phyloP scores from a whole-genome alignment of 2,888 invertebrate species.

The Barypeithes pellucidus region DNA sequence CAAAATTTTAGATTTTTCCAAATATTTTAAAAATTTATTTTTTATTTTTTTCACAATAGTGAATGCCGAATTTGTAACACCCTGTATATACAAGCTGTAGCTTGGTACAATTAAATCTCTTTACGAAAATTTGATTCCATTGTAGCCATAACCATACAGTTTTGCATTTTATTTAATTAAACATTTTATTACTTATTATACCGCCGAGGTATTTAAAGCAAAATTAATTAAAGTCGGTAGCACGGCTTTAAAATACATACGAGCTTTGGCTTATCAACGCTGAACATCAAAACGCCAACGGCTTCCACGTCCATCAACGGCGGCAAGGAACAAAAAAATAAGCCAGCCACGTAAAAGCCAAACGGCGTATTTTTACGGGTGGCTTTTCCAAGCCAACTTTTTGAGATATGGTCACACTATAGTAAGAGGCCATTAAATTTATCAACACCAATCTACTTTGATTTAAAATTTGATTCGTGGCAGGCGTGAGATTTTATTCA shows the following conservation, averaged over 20 bases:
- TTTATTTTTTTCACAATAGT: too few relatives aligned
- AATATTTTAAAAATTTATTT: too few relatives aligned
- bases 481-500: constrained; percentile 33
- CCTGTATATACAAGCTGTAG: too few relatives aligned
- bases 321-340: constrained; percentile 30
- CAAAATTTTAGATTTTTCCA: too few relatives aligned
- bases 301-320: constrained; percentile 46
- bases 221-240: constrained; percentile 46
- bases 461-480: constrained; percentile 40
- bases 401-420: constrained; percentile 37
- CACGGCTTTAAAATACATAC: constrained; percentile 28
- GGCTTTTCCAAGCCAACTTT: constrained; percentile 33
- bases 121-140: too few relatives aligned
- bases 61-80: too few relatives aligned
- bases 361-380: constrained; percentile 38
- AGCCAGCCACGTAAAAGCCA: constrained; percentile 29
- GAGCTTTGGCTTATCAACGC: constrained; percentile 25
- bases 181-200: not conserved
- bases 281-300: constrained; percentile 37
- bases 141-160: too few relatives aligned
- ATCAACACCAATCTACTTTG: constrained; percentile 45
- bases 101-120: too few relatives aligned
- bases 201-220: constrained; percentile 4
- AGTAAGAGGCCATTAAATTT: constrained; percentile 45
- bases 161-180: not conserved